Evolutionary conservation across 2,888 invertebrate genomes (phyloP), one percentile per base, ranked within the genome.

Genomic region (Thecophora atra): DNA sequence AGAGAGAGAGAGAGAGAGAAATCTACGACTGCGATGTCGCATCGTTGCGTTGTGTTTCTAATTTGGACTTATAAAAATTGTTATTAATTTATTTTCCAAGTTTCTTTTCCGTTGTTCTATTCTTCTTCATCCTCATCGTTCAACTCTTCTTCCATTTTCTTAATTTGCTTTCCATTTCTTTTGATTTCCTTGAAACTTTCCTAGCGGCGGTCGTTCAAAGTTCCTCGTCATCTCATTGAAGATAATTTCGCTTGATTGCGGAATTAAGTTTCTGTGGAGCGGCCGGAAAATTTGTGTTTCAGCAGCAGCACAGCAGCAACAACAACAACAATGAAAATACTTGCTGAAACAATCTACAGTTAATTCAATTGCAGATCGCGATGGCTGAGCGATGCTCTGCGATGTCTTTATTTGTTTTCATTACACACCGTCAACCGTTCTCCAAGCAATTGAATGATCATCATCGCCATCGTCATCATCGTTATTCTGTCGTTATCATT

Each of bases 321-420:
- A 28, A 28, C 24, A 37, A 52, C 54, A 54, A 66, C 52, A 54
- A 65, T 42, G 24, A n/a, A 64, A 44, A 58, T 60, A 30, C 30
- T 28, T 8, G 60, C 30, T 64, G 64, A 56, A 67, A 67, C 67
- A 67, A 67, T 67, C 67, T 42, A 21, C 56, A 28, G 60, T 62
- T 70, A 70, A 70, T 70, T 70, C 62, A 70, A 70, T 70, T 69
- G 58, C 15, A 58, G 58, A 58, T 28, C 24, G 28, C 58, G 54
- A 1, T 24, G 26, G 6, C 56, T 56, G 26, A 1, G 24, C 19
- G 26, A 56, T 37, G 37, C 37, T 5, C 47, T 47, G 47, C 15
- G 11, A n/a, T 24, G 60, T 3, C 44, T 51, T 62, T 7, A 42
- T 51, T 62, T n/a, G 62, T 70, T 70, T 30, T 30, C 26, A 17